phyloP scores from a whole-genome alignment of 2,797 vertebrate species.

The Microcaecilia unicolor region DNA sequence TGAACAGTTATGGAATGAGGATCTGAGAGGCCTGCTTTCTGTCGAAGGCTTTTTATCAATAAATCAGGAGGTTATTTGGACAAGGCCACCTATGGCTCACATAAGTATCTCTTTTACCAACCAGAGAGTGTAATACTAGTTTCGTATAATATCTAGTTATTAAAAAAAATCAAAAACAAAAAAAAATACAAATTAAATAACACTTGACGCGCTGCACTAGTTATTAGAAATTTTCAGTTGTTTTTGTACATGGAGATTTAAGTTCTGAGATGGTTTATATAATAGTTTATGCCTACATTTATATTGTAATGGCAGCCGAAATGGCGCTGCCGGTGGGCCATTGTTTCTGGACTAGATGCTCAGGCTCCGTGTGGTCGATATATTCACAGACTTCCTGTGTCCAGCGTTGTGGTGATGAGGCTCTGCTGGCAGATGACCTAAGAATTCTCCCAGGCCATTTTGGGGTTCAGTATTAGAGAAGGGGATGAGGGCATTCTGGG shows the following conservation, averaged over 20 bases:
- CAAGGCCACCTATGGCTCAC: conserved; percentile 65
- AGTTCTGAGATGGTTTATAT: conserved; percentile 75
- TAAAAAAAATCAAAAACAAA: conserved; percentile 59
- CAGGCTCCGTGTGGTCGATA: conserved; percentile 56
- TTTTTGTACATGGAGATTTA: conserved; percentile 77
- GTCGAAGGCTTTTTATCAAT: conserved; percentile 54
- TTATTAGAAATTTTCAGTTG: conserved; percentile 75
- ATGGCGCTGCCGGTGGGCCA: conserved; percentile 64
- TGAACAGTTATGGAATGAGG: conserved; percentile 55
- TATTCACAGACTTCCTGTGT: conserved; percentile 70
- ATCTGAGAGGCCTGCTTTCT: conserved; percentile 67
- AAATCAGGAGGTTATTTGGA: conserved; percentile 47
- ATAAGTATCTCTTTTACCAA: conserved; percentile 56
- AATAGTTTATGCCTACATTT: conserved; percentile 75
- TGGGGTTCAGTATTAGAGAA: no score
- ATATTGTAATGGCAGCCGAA: conserved; percentile 70
- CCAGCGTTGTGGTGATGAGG: conserved; percentile 58
- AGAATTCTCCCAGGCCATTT: conserved; percentile 49
- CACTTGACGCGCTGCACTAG: conserved; percentile 86
- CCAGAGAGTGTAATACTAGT: conserved; percentile 67
- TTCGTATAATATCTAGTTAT: conserved; percentile 73
- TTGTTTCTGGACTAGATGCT: conserved; percentile 66
- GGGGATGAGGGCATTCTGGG: no score
- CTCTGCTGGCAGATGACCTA: conserved; percentile 60
- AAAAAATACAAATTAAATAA: conserved; percentile 30